Evolutionary conservation across 2,113 vertebrate species (phyloP).

Genomic region (Catharus fuscescens): DNA sequence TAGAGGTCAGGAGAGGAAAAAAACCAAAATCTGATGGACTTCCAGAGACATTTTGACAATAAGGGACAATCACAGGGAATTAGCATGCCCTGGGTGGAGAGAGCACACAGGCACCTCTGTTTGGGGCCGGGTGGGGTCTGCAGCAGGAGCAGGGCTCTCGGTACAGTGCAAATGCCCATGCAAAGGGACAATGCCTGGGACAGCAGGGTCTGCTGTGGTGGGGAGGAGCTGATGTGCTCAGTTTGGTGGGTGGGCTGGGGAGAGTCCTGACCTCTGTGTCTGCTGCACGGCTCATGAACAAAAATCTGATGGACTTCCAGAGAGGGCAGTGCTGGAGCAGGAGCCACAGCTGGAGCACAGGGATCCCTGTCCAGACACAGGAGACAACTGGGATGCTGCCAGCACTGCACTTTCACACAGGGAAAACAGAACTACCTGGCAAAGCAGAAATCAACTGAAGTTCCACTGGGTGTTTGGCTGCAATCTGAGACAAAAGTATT

Average conservation of each 20-base stretch:
- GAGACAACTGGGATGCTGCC: accelerated
- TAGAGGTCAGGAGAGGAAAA: background rate
- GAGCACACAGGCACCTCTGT: background rate
- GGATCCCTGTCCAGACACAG: accelerated
- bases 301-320: background rate
- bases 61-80: background rate
- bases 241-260: background rate
- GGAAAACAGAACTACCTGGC: background rate
- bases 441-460: background rate
- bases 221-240: background rate
- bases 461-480: background rate
- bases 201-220: background rate
- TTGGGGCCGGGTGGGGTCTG: background rate
- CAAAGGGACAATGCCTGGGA: background rate
- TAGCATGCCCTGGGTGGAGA: background rate
- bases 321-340: background rate
- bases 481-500: background rate
- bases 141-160: background rate
- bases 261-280: background rate
- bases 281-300: background rate
- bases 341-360: background rate
- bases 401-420: background rate
- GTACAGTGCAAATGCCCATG: background rate
- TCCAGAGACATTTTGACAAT: background rate
- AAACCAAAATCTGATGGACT: background rate